A percentile compares a stretch with the other conserved stretches of the same genome.
phyloP scores from a whole-genome alignment of 1,140 invertebrate species.

The Lepidotrigona ventralis region DNA sequence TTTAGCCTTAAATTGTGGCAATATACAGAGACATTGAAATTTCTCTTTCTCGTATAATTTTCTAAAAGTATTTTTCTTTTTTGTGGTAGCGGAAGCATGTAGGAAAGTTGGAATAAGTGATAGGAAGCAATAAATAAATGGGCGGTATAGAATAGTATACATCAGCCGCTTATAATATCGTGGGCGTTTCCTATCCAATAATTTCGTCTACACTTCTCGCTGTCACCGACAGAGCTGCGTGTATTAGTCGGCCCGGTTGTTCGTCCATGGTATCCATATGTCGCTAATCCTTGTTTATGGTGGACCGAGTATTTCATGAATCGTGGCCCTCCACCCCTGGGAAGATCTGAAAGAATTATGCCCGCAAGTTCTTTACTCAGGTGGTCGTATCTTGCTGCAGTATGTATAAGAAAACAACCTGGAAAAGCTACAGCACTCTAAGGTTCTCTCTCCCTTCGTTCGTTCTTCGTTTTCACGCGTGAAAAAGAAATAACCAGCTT shows the following conservation, averaged over 20 bases:
- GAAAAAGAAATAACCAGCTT: neutral
- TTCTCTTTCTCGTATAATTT: neutral
- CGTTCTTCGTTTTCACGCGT: too few species aligned
- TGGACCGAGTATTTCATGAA: conserved; percentile 17
- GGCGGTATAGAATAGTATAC: conserved; percentile 11
- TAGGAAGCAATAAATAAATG: neutral
- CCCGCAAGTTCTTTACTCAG: neutral
- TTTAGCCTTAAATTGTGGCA: neutral
- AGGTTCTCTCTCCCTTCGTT: neutral
- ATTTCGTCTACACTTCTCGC: conserved; percentile 40
- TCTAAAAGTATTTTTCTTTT: neutral
- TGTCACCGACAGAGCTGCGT: conserved; percentile 36
- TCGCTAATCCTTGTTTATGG: conserved; percentile 38
- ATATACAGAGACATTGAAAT: neutral
- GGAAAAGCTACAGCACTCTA: too few species aligned
- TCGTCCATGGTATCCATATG: conserved; percentile 50
- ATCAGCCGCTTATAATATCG: conserved; percentile 37
- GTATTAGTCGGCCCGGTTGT: conserved; percentile 36
- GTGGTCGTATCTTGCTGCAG: neutral
- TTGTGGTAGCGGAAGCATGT: too few species aligned
- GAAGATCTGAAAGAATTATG: conserved; percentile 7
- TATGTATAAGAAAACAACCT: neutral
- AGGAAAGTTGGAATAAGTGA: neutral
- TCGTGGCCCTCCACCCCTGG: neutral
- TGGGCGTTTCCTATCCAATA: conserved; percentile 41